Percentiles rank a stretch among this genome's conserved stretches.
Evolutionary conservation across 2,888 invertebrate species (phyloP).

Genomic region (Pilophorus perplexus): DNA sequence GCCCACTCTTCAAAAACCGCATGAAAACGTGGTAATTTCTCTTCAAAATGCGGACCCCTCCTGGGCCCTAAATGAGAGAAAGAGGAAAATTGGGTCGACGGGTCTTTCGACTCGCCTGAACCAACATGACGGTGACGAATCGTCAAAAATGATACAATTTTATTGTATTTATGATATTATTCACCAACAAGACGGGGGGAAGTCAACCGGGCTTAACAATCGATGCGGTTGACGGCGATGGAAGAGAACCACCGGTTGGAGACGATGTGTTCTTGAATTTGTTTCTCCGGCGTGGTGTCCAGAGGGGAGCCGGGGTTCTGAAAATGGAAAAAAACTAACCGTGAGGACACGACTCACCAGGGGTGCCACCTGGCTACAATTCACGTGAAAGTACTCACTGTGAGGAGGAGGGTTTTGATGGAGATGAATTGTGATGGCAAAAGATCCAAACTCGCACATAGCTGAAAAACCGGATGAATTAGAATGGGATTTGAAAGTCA

Average conservation of each 20-base stretch:
- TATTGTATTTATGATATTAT: no score
- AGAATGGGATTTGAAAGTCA: neutral
- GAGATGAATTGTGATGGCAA: constrained; percentile 85
- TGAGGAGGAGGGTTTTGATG: constrained; percentile 79
- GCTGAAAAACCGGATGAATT: constrained; percentile 55
- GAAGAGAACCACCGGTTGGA: constrained; percentile 42
- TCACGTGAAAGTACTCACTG: constrained; percentile 56
- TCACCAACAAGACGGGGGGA: no score
- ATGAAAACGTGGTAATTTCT: no score
- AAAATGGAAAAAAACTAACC: constrained; percentile 1
- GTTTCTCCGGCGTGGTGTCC: constrained; percentile 43
- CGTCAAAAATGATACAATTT: no score
- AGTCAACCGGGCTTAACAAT: no score
- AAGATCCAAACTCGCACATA: constrained; percentile 74
- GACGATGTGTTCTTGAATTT: constrained; percentile 45
- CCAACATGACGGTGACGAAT: no score
- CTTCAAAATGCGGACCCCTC: no score
- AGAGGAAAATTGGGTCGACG: no score
- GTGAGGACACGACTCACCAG: neutral
- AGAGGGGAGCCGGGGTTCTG: constrained; percentile 43
- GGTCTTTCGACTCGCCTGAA: no score
- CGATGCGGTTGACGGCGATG: no score
- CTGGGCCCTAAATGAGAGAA: no score
- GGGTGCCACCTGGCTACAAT: neutral
- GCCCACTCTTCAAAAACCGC: no score